Percentiles rank a stretch among this genome's conserved stretches.
These are phyloP conservation scores for Chiridota heheva DNA, from an alignment of 35 echinoderm and acorn worm species.

Conservation along the genomic window DNA sequence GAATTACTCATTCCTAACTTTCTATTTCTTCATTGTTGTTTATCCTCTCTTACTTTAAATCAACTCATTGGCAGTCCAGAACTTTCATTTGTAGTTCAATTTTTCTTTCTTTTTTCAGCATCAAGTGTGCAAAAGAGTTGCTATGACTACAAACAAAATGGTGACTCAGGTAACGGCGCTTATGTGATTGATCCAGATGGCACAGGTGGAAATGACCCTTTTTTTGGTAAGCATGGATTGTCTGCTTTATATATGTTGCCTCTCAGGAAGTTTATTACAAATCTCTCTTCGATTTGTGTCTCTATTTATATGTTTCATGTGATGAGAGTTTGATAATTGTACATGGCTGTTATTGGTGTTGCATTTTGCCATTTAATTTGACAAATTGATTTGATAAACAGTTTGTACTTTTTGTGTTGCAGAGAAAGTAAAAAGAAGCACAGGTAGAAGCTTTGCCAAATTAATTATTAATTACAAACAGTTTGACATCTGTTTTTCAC, in stretches of 20 bases:
- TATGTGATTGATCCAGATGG: slow-evolving; percentile 65
- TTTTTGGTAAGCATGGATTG: slow-evolving; percentile 52
- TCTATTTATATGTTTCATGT: not conserved
- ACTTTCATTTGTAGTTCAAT: no score
- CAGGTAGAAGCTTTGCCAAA: no score
- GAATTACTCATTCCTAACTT: no score
- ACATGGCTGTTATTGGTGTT: not conserved
- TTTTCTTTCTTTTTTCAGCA: slow-evolving; percentile 21
- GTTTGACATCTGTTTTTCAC: no score
- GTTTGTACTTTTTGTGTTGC: not conserved
- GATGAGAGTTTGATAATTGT: not conserved
- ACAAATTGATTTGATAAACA: not conserved
- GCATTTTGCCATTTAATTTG: not conserved
- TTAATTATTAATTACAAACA: no score
- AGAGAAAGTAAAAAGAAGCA: no score
- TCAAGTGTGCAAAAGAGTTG: slow-evolving; percentile 14
- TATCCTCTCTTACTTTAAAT: no score
- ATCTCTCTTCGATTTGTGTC: not conserved
- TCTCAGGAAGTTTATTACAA: not conserved
- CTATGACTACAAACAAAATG: slow-evolving; percentile 61
- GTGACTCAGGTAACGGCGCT: slow-evolving; percentile 34
- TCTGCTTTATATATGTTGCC: not conserved
- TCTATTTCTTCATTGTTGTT: no score
- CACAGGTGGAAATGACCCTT: slow-evolving; percentile 39
- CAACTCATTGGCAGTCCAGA: no score